phyloP scores from a whole-genome alignment of 2,113 vertebrate species.

The Piliocolobus tephrosceles region DNA sequence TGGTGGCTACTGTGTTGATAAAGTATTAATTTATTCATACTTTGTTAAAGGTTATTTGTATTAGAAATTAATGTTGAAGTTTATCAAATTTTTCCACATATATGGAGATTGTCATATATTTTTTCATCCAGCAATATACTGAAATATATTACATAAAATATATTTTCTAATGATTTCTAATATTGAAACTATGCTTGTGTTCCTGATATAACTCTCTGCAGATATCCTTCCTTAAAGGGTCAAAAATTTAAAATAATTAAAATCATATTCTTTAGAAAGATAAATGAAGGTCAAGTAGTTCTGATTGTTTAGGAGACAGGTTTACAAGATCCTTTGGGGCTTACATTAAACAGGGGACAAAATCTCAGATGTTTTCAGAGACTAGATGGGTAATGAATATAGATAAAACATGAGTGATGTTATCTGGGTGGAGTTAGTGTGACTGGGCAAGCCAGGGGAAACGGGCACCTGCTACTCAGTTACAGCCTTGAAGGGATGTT shows the following conservation, averaged over 20 bases:
- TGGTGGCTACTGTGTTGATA: background rate
- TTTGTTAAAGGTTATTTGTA: background rate
- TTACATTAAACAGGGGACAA: background rate
- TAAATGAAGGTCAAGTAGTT: background rate
- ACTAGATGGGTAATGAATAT: background rate
- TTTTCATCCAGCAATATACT: background rate
- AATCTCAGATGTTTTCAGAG: background rate
- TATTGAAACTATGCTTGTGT: background rate
- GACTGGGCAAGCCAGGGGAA: background rate
- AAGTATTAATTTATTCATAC: background rate
- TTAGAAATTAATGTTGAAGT: background rate
- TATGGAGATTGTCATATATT: background rate
- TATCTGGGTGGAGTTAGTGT: background rate
- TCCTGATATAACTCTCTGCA: background rate
- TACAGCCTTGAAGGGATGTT: background rate
- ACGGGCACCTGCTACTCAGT: background rate
- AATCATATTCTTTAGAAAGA: background rate
- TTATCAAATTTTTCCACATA: background rate
- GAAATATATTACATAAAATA: background rate
- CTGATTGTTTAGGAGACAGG: background rate
- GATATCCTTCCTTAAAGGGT: background rate
- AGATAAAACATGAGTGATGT: background rate
- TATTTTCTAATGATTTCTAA: background rate
- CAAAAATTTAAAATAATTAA: background rate
- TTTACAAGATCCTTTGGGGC: background rate